Percentiles rank a stretch among this genome's conserved stretches.
Evolutionary conservation across 2,888 invertebrate genomes (phyloP).

Genomic region (Globia sparganii): DNA sequence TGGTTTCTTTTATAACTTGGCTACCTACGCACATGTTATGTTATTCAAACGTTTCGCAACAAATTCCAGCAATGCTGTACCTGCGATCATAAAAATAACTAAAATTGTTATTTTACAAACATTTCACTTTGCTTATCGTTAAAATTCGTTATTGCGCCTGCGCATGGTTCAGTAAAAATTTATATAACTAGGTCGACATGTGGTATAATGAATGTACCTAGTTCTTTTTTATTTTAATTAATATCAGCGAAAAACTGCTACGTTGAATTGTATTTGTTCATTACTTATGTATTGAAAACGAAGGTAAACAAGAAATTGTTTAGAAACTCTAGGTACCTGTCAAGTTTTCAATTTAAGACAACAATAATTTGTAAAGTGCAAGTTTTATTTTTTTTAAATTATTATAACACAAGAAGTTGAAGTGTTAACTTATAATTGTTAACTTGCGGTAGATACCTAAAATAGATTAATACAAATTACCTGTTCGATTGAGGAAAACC

Average conservation of each 20-base stretch:
- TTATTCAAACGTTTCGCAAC: slow-evolving; percentile 18
- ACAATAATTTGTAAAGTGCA: neutral
- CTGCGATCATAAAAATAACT: slow-evolving; percentile 32
- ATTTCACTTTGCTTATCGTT: slow-evolving; percentile 43
- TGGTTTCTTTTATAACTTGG: neutral
- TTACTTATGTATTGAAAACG: neutral
- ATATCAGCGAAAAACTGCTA: neutral
- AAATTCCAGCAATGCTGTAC: slow-evolving; percentile 16
- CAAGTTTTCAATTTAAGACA: neutral
- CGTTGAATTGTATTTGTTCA: neutral
- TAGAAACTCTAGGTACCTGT: neutral
- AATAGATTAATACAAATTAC: neutral
- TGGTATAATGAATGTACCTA: slow-evolving; percentile 6
- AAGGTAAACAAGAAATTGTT: neutral
- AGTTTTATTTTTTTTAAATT: neutral
- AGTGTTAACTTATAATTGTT: too few species aligned
- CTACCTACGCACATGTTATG: neutral
- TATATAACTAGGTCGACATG: slow-evolving; percentile 31
- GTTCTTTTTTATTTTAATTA: slow-evolving; percentile 8
- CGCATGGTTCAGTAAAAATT: neutral
- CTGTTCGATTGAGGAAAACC: slow-evolving; percentile 38
- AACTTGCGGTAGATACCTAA: neutral
- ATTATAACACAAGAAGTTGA: neutral
- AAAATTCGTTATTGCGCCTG: slow-evolving; percentile 18
- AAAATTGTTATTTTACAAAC: slow-evolving; percentile 17